These are phyloP conservation scores for Hylia prasina DNA, from an alignment of 2,113 vertebrate species.

Conservation along the genomic window DNA sequence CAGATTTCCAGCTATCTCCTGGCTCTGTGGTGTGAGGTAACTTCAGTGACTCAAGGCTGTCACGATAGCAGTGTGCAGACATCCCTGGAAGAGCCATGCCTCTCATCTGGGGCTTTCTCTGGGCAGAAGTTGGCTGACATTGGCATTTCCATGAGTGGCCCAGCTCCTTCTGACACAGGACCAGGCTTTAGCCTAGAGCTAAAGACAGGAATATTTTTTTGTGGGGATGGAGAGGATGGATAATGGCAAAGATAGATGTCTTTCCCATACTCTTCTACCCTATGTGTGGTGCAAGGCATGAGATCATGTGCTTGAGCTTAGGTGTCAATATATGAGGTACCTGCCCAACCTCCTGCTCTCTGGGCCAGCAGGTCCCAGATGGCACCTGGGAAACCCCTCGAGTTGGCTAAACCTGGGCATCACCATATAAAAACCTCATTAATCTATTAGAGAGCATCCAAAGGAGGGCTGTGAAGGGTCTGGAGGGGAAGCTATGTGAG, in stretches of 20 bases:
- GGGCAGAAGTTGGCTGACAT: rapidly evolving
- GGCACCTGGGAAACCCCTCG: not conserved
- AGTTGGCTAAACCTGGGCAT: not conserved
- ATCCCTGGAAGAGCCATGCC: not conserved
- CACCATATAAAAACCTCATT: not conserved
- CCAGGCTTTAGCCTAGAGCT: too few species aligned
- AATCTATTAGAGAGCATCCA: not conserved
- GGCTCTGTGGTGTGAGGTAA: not conserved
- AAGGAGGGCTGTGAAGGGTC: not conserved
- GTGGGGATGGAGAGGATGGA: not conserved
- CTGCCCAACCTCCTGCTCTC: not conserved
- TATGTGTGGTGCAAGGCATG: not conserved
- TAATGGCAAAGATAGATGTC: not conserved
- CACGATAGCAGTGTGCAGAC: rapidly evolving
- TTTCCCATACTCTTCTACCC: not conserved
- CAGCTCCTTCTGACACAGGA: not conserved
- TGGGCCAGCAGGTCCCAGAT: not conserved
- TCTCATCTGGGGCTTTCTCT: not conserved
- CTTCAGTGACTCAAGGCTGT: rapidly evolving
- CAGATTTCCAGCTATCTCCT: not conserved
- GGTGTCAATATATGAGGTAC: rapidly evolving
- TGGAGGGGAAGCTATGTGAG: not conserved
- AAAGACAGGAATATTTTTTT: not conserved
- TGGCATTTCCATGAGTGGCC: not conserved
- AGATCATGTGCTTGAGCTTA: not conserved